Conservation (phyloP, 2,888 invertebrate species). For the Aleiodes testaceus region DNA sequence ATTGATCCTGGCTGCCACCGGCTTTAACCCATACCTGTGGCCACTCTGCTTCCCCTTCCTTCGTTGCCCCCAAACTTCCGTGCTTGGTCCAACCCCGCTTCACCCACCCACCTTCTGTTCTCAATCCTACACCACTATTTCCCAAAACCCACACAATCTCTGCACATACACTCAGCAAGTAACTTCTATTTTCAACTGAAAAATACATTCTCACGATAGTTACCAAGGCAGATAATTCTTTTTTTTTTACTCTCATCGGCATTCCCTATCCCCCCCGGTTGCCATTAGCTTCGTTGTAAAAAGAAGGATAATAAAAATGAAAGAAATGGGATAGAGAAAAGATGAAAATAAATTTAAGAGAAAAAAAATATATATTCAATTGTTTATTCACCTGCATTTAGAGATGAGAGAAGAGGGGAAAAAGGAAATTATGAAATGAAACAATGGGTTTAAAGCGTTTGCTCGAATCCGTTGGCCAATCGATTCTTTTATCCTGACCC, state of each 20-base stretch:
- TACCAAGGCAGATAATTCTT: slow-evolving; percentile 7
- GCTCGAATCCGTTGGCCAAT: slow-evolving; percentile 7
- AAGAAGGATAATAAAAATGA: not conserved
- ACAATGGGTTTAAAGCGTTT: not conserved
- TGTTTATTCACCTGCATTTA: too few relatives aligned
- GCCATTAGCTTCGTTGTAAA: not conserved
- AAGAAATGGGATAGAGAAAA: too few relatives aligned
- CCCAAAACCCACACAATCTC: slow-evolving; percentile 33
- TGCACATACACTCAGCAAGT: slow-evolving; percentile 35
- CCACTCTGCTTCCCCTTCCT: slow-evolving; percentile 42
- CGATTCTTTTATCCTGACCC: slow-evolving; percentile 28
- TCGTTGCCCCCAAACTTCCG: slow-evolving; percentile 44
- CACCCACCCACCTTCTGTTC: slow-evolving; percentile 20
- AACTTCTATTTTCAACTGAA: not conserved
- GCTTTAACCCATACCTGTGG: slow-evolving; percentile 40
- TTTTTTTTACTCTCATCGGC: slow-evolving; percentile 1
- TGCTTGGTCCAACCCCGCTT: slow-evolving; percentile 30
- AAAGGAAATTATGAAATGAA: not conserved
- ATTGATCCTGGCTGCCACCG: slow-evolving; percentile 53
- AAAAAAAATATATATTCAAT: too few relatives aligned
- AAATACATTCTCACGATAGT: slow-evolving; percentile 2
- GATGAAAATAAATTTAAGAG: too few relatives aligned
- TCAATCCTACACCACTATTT: too few relatives aligned
- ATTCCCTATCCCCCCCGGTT: not conserved
- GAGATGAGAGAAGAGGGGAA: too few relatives aligned